Base-by-base conservation (phyloP, 1,140 invertebrate genomes). In the Hycleus cichorii region DNA sequence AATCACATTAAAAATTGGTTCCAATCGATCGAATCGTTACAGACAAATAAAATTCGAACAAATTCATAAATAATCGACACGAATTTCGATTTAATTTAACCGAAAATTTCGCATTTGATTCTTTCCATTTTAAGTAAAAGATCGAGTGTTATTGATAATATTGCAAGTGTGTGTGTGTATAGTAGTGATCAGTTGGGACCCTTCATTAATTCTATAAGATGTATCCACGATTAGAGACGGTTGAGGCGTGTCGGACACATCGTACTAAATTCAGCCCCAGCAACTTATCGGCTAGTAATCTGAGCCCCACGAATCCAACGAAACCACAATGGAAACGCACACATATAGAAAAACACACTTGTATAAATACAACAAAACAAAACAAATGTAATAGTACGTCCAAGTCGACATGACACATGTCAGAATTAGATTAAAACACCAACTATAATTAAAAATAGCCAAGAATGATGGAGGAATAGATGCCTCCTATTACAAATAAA, bases 181-280 rank as follows among this genome's bases (percentile, higher is more conserved):
- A 32, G 32, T 32, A 32, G 32, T 32, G 32, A 32, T 32, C 63
- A 60, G 64, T 67, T 60, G 58, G 57, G 59, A 47, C 58, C 60
- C 65, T 67, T 67, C 65, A 67, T 67, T 67, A 67, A 67, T 67
- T 67, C 64, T 56, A 60, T 62, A 64, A 65, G 65, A 67, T 67
- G 65, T 60, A 67, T 64, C 58, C 58, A 53, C 64, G 65, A 67
- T 67, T 65, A 32, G 18, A 67, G 53, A 50, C 58, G 54, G 47
- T 40, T 54, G 58, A 65, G 59, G 61, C 65, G 65, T 67, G 65
- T 67, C 65, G 57, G 65, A 67, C 65, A 65, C 58, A 63, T 58
- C 61, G 57, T 63, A 67, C 63, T 67, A 67, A 67, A 67, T 67
- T 64, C 59, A 61, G 60, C 59, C 32, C 32, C 61, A 39, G 39